Base-by-base conservation (phyloP, 2,113 vertebrate genomes). In the Electrona antarctica region DNA sequence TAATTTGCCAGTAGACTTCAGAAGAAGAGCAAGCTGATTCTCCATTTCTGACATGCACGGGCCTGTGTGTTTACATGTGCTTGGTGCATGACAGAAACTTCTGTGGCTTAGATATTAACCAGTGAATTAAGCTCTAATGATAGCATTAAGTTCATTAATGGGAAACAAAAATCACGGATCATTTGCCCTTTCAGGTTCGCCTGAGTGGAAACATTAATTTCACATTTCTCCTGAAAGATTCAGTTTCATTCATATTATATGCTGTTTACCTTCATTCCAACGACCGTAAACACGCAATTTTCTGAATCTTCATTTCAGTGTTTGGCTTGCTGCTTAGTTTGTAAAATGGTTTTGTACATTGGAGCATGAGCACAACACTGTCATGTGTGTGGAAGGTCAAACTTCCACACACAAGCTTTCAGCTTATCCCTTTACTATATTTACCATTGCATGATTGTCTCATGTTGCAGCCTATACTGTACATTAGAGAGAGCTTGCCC, bases 111-210 rank as follows among this genome's bases (percentile, higher is more conserved):
- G 74, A 74, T 81, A 88, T 86, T 89, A 80, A 71, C 76, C 71
- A 84, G 75, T 73, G 73, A 87, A 90, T 90, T 84, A 82, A 73
- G 64, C 67, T 75, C 78, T 82, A 81, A 86, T 87, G 63, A 79
- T 82, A 78, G 56, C 60, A 69, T 75, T 71, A 81, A 65, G 54
- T 74, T 51, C 65, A 65, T 82, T 80, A 82, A 85, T 77, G 58
- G 67, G 15, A 74, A 63, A 76, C 63, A 66, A 74, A 71, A 79
- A 79, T 71, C 60, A 84, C 67, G 75, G 55, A 69, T 85, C 64
- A 73, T 86, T 87, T 81, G 51, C 68, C 41, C 55, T 69, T 77
- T 75, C 64, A 84, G 72, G 59, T 48, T 77, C 50, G 51, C 69
- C 45, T 67, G 57, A 69, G 66, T 66, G 64, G 64, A 80, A 70